Evolutionary conservation across 2,888 invertebrate species (phyloP).

Genomic region (Chirona hameri): DNA sequence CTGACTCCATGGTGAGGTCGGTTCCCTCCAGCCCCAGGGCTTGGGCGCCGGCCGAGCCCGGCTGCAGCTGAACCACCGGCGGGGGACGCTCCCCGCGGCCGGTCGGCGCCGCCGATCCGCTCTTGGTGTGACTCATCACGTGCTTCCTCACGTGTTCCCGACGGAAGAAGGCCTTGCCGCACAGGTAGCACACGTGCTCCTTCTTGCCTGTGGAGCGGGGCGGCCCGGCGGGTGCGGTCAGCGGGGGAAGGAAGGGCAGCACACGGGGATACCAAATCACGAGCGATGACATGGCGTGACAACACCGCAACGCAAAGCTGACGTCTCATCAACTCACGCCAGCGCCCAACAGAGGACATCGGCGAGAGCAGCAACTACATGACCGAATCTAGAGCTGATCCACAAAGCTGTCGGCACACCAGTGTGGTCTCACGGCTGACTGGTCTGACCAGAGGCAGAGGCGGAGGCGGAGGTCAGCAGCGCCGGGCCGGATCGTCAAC

Average conservation of each 20-base stretch:
- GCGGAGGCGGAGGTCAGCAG: too few species aligned
- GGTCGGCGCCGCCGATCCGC: not conserved
- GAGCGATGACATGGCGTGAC: too few species aligned
- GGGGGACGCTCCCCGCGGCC: not conserved
- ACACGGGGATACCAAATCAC: too few species aligned
- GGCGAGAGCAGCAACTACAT: too few species aligned
- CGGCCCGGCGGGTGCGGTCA: not conserved
- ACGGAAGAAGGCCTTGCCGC: conserved; percentile 27
- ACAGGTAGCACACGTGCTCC: conserved; percentile 30
- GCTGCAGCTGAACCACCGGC: not conserved
- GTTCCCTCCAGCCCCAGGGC: not conserved
- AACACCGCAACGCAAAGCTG: too few species aligned
- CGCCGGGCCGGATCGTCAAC: too few species aligned
- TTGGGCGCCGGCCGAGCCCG: not conserved
- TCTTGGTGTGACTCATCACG: conserved; percentile 11
- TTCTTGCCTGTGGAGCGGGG: conserved; percentile 2
- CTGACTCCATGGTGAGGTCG: not conserved
- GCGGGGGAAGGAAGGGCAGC: not conserved
- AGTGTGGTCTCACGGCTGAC: too few species aligned
- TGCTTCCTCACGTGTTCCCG: conserved; percentile 29
- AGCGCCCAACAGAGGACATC: too few species aligned
- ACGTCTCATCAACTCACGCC: too few species aligned
- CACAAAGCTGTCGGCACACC: too few species aligned
- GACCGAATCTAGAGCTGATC: too few species aligned
- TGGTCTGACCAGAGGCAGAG: too few species aligned